Evolutionary conservation across 2,888 invertebrate species (phyloP).

Genomic region (Acleris sparsana): DNA sequence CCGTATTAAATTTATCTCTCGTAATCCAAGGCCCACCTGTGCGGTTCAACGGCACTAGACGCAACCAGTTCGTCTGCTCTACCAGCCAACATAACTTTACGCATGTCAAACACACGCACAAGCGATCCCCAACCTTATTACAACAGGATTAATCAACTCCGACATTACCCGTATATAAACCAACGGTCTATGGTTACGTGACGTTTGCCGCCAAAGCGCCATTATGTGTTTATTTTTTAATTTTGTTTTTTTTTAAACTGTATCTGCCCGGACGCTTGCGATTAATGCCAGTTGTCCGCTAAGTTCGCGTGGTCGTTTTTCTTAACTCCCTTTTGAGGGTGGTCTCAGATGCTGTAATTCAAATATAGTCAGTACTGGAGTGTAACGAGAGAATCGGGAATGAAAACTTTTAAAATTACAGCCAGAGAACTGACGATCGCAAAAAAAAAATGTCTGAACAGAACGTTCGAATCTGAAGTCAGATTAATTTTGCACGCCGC

Average conservation of each 20-base stretch:
- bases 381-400: constrained; percentile 16
- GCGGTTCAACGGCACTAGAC: constrained; percentile 78
- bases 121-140: constrained; percentile 64
- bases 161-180: constrained; percentile 28
- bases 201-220: constrained; percentile 66
- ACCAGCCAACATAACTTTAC: constrained; percentile 68
- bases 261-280: constrained; percentile 67
- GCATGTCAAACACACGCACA: constrained; percentile 60
- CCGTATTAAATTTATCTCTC: constrained; percentile 77
- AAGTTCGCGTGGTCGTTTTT: constrained; percentile 51
- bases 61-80: constrained; percentile 76
- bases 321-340: constrained; percentile 52
- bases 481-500: constrained; percentile 2
- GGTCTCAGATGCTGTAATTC: constrained; percentile 48
- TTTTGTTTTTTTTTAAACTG: constrained; percentile 64
- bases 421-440: background rate
- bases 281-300: constrained; percentile 64
- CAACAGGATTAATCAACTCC: constrained; percentile 49
- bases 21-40: constrained; percentile 79
- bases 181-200: constrained; percentile 50
- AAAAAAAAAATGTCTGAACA: constrained; percentile 1
- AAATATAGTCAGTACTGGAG: constrained; percentile 37
- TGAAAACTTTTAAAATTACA: constrained; percentile 9
- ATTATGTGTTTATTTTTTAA: constrained; percentile 63
- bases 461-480: background rate